Percentiles rank a stretch among this genome's conserved stretches.
Conservation (phyloP, 2,113 vertebrate genomes). For the Gnathonemus echidnorhynchus region DNA sequence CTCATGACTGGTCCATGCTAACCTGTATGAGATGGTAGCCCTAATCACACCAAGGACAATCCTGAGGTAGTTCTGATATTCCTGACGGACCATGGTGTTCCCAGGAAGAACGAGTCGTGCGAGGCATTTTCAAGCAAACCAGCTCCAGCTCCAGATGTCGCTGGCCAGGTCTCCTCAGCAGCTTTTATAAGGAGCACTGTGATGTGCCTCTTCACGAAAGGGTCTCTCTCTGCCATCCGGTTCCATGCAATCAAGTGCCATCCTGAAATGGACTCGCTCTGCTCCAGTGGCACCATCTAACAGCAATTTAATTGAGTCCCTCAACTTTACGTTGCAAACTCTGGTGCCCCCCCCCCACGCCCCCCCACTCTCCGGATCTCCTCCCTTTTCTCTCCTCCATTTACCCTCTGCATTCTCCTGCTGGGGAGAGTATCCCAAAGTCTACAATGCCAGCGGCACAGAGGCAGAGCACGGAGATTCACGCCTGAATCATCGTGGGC, state of each 20-base stretch:
- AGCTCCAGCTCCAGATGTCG: neutral
- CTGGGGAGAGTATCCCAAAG: neutral
- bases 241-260: neutral
- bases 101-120: neutral
- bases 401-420: slow-evolving; percentile 1
- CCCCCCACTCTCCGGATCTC: neutral
- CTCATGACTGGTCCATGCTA: neutral
- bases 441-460: neutral
- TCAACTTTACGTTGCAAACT: neutral
- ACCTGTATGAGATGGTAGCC: neutral
- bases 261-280: slow-evolving; percentile 7
- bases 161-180: slow-evolving; percentile 20
- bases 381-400: slow-evolving; percentile 11
- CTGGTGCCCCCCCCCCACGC: neutral
- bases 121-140: neutral
- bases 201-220: neutral
- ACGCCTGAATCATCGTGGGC: neutral
- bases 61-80: neutral
- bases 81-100: neutral
- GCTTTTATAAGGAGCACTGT: slow-evolving; percentile 16
- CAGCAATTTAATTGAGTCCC: slow-evolving; percentile 16
- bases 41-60: neutral
- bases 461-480: neutral
- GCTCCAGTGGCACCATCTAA: slow-evolving; percentile 21
- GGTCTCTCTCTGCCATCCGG: neutral